These are phyloP conservation scores for Pogoniulus pusillus DNA, from an alignment of 2,797 vertebrate species.

Conservation along the genomic window DNA sequence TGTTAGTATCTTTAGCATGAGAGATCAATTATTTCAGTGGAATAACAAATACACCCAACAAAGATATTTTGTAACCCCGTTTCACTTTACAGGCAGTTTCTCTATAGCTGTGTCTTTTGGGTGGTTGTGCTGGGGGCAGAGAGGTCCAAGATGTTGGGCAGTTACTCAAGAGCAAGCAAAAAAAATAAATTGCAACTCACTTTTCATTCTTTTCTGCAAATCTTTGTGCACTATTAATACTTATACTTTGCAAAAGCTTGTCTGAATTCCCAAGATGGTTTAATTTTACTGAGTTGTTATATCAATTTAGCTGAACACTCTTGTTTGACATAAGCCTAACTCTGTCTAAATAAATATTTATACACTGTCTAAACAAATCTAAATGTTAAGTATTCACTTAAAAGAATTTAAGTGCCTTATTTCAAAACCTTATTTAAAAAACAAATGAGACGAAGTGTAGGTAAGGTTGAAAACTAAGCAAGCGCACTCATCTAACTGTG, in stretches of 20 bases:
- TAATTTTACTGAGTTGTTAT: conserved; percentile 1
- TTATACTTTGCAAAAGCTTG: neutral
- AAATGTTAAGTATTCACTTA: conserved; percentile 17
- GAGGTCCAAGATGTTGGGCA: neutral
- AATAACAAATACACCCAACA: neutral
- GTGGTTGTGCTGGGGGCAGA: neutral
- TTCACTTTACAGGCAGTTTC: neutral
- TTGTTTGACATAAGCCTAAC: conserved; percentile 18
- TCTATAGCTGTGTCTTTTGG: neutral
- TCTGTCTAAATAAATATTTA: conserved; percentile 46
- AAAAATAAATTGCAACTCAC: neutral
- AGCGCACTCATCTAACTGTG: neutral
- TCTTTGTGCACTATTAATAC: neutral
- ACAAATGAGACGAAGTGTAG: neutral
- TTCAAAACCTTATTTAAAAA: conserved; percentile 34
- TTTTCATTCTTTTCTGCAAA: neutral
- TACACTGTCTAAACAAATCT: conserved; percentile 15
- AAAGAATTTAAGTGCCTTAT: conserved; percentile 18
- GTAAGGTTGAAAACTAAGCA: neutral
- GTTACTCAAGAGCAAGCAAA: neutral
- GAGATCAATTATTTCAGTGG: conserved; percentile 40
- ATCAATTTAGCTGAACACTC: conserved; percentile 9
- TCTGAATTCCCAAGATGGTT: conserved; percentile 12
- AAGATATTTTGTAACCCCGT: neutral
- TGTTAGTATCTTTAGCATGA: conserved; percentile 10